Percentiles rank a stretch among this genome's conserved stretches.
phyloP scores from a whole-genome alignment of 1,140 invertebrate genomes.

The Conus ventricosus region DNA sequence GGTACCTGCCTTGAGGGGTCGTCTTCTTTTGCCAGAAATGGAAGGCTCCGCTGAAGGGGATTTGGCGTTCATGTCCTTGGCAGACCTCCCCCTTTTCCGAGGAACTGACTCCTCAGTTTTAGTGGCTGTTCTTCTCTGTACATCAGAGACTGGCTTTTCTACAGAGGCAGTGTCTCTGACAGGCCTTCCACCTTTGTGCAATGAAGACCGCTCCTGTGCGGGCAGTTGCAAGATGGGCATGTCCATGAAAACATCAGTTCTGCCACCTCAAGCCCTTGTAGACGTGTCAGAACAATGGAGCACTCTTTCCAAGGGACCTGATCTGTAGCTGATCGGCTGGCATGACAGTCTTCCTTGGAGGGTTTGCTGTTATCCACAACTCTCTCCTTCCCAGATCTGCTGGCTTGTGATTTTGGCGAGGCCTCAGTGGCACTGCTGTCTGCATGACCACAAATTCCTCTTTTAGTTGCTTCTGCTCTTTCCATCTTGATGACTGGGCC shows the following conservation, averaged over 20 bases:
- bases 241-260: neutral
- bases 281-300: neutral
- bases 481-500: neutral
- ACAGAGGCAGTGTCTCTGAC: neutral
- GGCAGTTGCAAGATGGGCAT: neutral
- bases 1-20: neutral
- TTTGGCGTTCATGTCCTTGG: neutral
- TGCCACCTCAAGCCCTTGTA: neutral
- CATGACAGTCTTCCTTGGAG: neutral
- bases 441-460: neutral
- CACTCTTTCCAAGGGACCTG: neutral
- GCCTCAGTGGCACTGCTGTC: neutral
- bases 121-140: no score
- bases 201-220: neutral
- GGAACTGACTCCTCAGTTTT: neutral
- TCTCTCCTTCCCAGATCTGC: neutral
- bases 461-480: neutral
- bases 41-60: neutral
- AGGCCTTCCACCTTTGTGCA: neutral
- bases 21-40: neutral
- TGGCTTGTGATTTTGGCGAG: neutral
- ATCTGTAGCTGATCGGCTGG: neutral
- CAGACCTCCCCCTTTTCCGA: neutral
- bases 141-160: no score
- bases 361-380: neutral